These are phyloP conservation scores for Morpho achilles DNA, from an alignment of 2,888 invertebrate genomes.

Conservation along the genomic window DNA sequence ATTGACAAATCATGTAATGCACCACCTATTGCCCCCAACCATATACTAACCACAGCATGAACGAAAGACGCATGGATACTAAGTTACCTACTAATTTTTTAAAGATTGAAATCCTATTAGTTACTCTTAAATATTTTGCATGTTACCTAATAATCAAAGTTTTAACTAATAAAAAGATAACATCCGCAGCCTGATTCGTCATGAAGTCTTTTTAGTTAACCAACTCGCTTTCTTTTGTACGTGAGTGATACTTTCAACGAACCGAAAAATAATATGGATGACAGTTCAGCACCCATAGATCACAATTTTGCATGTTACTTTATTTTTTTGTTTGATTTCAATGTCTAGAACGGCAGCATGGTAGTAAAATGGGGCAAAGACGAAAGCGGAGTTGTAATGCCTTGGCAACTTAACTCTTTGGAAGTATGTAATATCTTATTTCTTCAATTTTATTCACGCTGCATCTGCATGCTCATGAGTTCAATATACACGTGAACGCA, in stretches of 20 bases:
- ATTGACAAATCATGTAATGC: constrained; percentile 38
- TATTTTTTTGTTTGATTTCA: constrained; percentile 62
- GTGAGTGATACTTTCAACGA: neutral
- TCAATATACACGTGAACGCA: constrained; percentile 11
- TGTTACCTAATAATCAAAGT: too few relatives aligned
- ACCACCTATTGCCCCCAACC: constrained; percentile 14
- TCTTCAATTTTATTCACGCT: constrained; percentile 27
- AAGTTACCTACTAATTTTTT: too few relatives aligned
- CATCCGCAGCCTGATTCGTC: neutral
- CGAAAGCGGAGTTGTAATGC: constrained; percentile 72
- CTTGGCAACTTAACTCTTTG: constrained; percentile 69
- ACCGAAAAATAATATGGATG: constrained; percentile 12
- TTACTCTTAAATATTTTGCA: too few relatives aligned
- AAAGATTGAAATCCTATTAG: too few relatives aligned
- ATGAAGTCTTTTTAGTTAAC: constrained; percentile 11
- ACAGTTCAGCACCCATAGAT: constrained; percentile 11
- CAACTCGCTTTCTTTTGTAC: neutral
- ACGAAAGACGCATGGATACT: neutral
- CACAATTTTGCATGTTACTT: constrained; percentile 52
- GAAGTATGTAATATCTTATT: constrained; percentile 63
- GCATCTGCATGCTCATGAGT: constrained; percentile 12
- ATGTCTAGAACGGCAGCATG: constrained; percentile 76
- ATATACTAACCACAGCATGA: constrained; percentile 19
- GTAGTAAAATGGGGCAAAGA: constrained; percentile 77
- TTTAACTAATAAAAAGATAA: neutral